Conservation (phyloP, 2,113 vertebrate species). For the Marcusenius ussheri region DNA sequence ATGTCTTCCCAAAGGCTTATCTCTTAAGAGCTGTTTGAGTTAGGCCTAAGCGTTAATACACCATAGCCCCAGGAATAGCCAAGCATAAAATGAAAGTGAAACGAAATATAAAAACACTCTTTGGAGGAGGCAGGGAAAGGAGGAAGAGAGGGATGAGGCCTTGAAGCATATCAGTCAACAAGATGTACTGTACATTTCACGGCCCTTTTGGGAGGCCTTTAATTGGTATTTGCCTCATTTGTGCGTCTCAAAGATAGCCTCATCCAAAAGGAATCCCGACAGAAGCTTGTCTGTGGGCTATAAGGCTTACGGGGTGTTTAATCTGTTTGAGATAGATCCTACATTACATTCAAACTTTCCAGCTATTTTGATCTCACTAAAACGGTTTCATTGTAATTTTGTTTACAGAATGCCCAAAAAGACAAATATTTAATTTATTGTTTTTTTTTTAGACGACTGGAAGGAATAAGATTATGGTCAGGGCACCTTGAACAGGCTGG, state of each 20-base stretch:
- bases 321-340: not conserved
- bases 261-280: not conserved
- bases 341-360: not conserved
- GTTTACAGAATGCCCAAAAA: not conserved
- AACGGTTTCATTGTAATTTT: not conserved
- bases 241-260: not conserved
- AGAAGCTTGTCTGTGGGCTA: not conserved
- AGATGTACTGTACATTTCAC: conserved; percentile 6
- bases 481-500: not conserved
- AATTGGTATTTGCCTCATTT: conserved; percentile 14
- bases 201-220: not conserved
- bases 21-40: conserved; percentile 27
- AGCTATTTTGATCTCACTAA: not conserved
- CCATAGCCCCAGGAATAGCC: conserved; percentile 25
- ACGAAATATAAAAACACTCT: conserved; percentile 17
- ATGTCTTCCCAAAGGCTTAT: conserved; percentile 29
- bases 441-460: not conserved
- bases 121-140: conserved; percentile 4
- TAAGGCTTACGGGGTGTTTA: not conserved
- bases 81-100: conserved; percentile 33
- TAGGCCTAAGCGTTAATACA: conserved; percentile 28
- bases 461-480: not conserved
- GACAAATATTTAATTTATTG: not conserved
- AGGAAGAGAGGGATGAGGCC: not conserved
- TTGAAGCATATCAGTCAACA: conserved; percentile 16